These are phyloP conservation scores for Molorchus minor DNA, from an alignment of 2,888 invertebrate species.

Conservation along the genomic window DNA sequence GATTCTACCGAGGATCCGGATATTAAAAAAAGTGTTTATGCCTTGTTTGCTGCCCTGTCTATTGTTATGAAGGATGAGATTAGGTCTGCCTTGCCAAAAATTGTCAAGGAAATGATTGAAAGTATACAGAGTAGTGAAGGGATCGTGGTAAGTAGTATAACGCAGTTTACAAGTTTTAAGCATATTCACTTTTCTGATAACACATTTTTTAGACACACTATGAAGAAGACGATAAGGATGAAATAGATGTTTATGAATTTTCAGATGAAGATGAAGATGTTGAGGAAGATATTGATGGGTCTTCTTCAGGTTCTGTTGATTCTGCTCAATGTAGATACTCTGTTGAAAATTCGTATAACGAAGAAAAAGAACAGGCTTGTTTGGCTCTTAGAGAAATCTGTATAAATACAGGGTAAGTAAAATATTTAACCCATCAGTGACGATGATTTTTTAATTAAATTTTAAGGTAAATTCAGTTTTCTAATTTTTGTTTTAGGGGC, in stretches of 20 bases:
- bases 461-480: slow-evolving; percentile 67
- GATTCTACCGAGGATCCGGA: slow-evolving; percentile 76
- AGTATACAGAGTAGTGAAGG: slow-evolving; percentile 78
- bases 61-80: slow-evolving; percentile 76
- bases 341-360: slow-evolving; percentile 79
- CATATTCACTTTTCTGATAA: neutral
- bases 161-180: slow-evolving; percentile 6
- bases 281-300: slow-evolving; percentile 69
- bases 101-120: slow-evolving; percentile 72
- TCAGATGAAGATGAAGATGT: slow-evolving; percentile 63
- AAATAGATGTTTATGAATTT: slow-evolving; percentile 65
- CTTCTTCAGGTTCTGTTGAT: slow-evolving; percentile 65
- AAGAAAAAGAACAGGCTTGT: slow-evolving; percentile 81
- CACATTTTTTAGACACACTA: slow-evolving; percentile 60
- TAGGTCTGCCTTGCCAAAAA: slow-evolving; percentile 69
- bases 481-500: slow-evolving; percentile 69
- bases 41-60: slow-evolving; percentile 76
- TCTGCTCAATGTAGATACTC: slow-evolving; percentile 69
- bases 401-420: slow-evolving; percentile 69
- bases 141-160: slow-evolving; percentile 66
- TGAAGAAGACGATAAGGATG: slow-evolving; percentile 65
- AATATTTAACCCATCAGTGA: neutral
- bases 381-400: slow-evolving; percentile 77
- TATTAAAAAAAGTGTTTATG: slow-evolving; percentile 74
- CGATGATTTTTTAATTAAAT: neutral